Base-by-base conservation (phyloP, 2,888 invertebrate genomes). In the Brachypterus glaber region DNA sequence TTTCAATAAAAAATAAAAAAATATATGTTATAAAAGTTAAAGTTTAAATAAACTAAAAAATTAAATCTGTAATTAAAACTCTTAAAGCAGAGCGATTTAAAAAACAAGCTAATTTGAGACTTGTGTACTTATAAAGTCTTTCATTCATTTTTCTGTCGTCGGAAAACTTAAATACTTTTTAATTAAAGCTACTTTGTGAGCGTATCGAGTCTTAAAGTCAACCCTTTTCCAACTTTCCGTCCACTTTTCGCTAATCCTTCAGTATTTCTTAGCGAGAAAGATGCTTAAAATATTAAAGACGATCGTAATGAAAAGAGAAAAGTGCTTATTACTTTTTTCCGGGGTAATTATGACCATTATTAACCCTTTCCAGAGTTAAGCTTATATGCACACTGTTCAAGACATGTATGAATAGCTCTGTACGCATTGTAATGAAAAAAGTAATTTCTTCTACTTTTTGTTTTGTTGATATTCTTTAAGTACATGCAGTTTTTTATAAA, bases 181-280 rank as follows among this genome's bases (percentile, higher is more conserved):
- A 56, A 56, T 56, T 56, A 54, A 54, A 54, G 51, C 54, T 51
- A 52, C 53, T 53, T 52, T 49, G 37, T 45, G 37, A 41, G 51
- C 52, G 53, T 50, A 52, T 52, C 52, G 50, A 49, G 51, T 52
- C 53, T 54, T 52, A 52, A 48, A 48, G 36, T 45, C 39, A 53
- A 55, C 52, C 55, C 55, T 54, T 55, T 55, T 54, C 43, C 47
- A 42, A 41, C 46, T 45, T 48, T 4, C 46, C 47, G 44, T 44
- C 48, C 53, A 53, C 53, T 55, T 56, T 55, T 50, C 51, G 52
- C 55, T 56, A 57, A 58, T 54, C 57, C 55, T 54, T 50, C 47
- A 42, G 51, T 46, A 49, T 58, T 57, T 55, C 55, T 57, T 57
- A 45, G 44, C 51, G 49, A 48, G 50, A 48, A 56, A 55, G 56